Percentiles rank a stretch among this genome's conserved stretches.
Conservation (phyloP, 2,797 vertebrate genomes). For the Potorous gilbertii region DNA sequence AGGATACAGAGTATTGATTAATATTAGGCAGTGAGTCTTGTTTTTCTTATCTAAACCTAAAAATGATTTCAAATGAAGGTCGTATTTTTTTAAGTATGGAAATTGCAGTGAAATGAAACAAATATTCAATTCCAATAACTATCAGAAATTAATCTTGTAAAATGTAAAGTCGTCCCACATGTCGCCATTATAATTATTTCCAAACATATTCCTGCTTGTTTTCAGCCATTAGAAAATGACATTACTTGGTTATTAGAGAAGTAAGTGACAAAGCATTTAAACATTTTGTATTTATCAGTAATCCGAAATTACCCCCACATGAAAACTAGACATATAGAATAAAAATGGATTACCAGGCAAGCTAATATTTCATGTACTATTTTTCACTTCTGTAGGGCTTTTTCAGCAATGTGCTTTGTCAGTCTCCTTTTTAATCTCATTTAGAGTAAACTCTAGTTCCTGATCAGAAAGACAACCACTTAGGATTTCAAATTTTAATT, state of each 20-base stretch:
- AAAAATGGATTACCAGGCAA: neutral
- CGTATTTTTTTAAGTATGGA: neutral
- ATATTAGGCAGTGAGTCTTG: neutral
- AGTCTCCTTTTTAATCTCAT: neutral
- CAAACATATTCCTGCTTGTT: neutral
- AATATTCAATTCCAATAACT: neutral
- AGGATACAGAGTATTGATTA: slow-evolving; percentile 34
- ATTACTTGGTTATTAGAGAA: slow-evolving; percentile 2
- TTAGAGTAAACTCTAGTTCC: neutral
- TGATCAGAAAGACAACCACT: neutral
- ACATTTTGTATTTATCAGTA: slow-evolving; percentile 18
- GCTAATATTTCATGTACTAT: neutral
- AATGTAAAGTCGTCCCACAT: slow-evolving; percentile 18
- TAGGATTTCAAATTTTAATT: neutral
- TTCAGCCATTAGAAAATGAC: slow-evolving; percentile 18
- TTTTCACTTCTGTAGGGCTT: neutral
- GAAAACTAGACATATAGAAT: slow-evolving; percentile 3
- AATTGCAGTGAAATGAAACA: slow-evolving; percentile 40
- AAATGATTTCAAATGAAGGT: slow-evolving; percentile 50
- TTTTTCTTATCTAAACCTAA: slow-evolving; percentile 47
- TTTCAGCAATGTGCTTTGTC: neutral
- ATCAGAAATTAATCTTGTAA: slow-evolving; percentile 30
- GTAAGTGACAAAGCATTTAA: neutral
- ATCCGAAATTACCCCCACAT: neutral
- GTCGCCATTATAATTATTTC: slow-evolving; percentile 15